phyloP scores from a whole-genome alignment of 30 jellyfish, hydroid and myxozoan genomes.

The Cassiopea andromeda region DNA sequence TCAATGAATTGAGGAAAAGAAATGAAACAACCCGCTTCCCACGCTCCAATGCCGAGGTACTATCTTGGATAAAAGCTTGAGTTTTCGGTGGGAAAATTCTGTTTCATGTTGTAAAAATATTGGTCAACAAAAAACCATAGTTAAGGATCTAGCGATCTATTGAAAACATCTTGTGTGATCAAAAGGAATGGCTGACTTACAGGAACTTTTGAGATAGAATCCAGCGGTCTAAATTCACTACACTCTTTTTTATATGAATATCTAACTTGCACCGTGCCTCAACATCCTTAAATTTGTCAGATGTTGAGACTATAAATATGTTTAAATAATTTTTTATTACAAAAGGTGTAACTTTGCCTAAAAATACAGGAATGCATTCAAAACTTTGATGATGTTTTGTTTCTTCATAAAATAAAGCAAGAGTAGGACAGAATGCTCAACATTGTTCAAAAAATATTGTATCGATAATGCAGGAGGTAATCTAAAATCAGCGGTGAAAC shows the following conservation, averaged over 20 bases:
- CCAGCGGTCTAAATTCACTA: conserved; percentile 1
- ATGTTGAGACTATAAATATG: too few relatives aligned
- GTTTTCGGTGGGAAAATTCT: conserved; percentile 35
- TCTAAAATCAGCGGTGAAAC: too few relatives aligned
- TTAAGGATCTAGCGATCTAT: conserved; percentile 23
- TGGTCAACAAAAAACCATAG: conserved; percentile 30
- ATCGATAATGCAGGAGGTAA: too few relatives aligned
- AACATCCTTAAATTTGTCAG: too few relatives aligned
- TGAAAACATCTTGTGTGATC: conserved; percentile 53
- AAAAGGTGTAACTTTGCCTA: too few relatives aligned
- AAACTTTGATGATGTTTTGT: too few relatives aligned
- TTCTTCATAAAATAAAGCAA: too few relatives aligned
- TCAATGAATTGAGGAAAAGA: neutral
- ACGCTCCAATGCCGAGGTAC: conserved; percentile 15
- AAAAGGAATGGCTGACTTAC: conserved; percentile 14
- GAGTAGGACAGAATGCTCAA: too few relatives aligned
- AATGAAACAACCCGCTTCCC: conserved; percentile 20
- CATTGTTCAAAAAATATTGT: too few relatives aligned
- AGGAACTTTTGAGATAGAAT: conserved; percentile 18
- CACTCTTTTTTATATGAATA: neutral
- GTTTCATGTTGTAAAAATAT: conserved; percentile 42
- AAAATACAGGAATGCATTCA: too few relatives aligned
- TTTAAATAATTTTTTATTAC: too few relatives aligned
- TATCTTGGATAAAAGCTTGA: neutral
- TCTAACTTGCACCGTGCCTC: too few relatives aligned